Base-by-base conservation (phyloP, 2,888 invertebrate genomes). In the Busseola fusca region DNA sequence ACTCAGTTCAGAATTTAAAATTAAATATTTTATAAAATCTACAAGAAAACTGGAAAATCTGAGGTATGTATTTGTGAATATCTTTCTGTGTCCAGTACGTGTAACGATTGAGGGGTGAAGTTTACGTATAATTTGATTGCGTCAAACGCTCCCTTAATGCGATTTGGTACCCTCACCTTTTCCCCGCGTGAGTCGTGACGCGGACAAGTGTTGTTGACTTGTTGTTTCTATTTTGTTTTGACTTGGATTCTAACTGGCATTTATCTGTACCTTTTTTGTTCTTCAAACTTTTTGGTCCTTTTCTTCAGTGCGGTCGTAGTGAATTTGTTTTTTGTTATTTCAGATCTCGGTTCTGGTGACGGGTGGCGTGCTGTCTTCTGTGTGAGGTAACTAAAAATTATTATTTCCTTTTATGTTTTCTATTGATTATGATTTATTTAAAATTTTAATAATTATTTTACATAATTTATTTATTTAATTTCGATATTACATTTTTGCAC, bases 191-290 rank as follows among this genome's bases (percentile, higher is more conserved):
- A 78, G 78, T 67, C 74, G 90, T 91, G 93, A 92, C 93, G 91
- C 88, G 90, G 87, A 89, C 90, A 92, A 94, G 91, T 92, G 91
- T 92, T 93, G 93, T 92, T 92, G 92, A 93, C 91, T 93, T 93
- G 92, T 93, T 93, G 91, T 94, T 92, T 92, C 89, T 89, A 91
- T 92, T 92, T 90, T 92, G 90, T 91, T 93, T 91, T 91, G 90
- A 88, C 87, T 89, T 88, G 85, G 89, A 86, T 90, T 88, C 84
- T 82, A 82, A 83, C 83, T 89, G 88, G 76, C 87, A 85, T 87
- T 87, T 84, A 82, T 72, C 73, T 80, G 56, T 58, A 59, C 80
- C 77, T 72, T 85, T 87, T 80, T 83, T 84, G 72, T 79, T 75
- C 69, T 65, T 52, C 60, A 60, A 72, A 78, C 57, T 76, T 83